phyloP scores from a whole-genome alignment of 2,797 vertebrate genomes.

The Cyprinodon diabolis region DNA sequence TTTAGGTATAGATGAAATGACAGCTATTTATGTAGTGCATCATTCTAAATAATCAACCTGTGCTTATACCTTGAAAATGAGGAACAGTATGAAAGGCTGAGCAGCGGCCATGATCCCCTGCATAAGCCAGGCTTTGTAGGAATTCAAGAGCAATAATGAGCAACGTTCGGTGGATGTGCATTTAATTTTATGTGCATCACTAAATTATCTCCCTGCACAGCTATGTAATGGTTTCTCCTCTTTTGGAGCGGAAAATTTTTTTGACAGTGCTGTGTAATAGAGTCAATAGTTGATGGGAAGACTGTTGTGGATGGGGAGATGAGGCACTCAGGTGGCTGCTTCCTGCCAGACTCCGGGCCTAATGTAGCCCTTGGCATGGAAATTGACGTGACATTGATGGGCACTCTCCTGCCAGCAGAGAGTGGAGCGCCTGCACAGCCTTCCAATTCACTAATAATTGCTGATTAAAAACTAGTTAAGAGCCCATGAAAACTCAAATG shows the following conservation, averaged over 20 bases:
- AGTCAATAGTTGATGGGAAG: conserved; percentile 77
- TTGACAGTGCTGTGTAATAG: conserved; percentile 79
- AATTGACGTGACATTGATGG: conserved; percentile 88
- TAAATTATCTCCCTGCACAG: conserved; percentile 77
- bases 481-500: conserved; percentile 90
- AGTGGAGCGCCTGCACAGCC: conserved; percentile 71
- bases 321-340: conserved; percentile 78
- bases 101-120: conserved; percentile 47
- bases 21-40: conserved; percentile 76
- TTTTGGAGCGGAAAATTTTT: conserved; percentile 77
- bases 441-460: conserved; percentile 88
- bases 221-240: conserved; percentile 78
- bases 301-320: conserved; percentile 70
- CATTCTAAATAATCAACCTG: conserved; percentile 66
- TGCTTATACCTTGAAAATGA: conserved; percentile 64
- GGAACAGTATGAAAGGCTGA: conserved; percentile 51
- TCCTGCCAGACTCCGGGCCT: conserved; percentile 71
- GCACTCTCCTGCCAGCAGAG: conserved; percentile 79
- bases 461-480: conserved; percentile 97
- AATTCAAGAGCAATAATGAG: conserved; percentile 75
- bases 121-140: conserved; percentile 56
- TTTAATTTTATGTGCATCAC: conserved; percentile 76
- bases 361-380: conserved; percentile 73
- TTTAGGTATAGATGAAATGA: conserved; percentile 77
- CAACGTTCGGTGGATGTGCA: conserved; percentile 74